Conservation (phyloP, 2,113 vertebrate genomes). For the Tragelaphus scriptus region DNA sequence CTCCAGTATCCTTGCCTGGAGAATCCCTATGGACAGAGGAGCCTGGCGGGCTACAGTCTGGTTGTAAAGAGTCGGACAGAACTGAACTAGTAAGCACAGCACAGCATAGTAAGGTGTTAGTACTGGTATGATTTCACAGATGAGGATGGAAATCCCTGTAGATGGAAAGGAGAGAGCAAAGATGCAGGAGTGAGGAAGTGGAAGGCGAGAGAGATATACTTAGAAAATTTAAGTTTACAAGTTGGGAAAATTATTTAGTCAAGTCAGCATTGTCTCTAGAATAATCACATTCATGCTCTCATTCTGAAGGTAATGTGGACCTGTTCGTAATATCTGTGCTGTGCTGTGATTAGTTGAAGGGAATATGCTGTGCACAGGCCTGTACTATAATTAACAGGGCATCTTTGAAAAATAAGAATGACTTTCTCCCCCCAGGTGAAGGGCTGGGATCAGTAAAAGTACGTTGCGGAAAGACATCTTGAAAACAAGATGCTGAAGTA, state of each 20-base stretch:
- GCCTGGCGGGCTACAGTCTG: neutral
- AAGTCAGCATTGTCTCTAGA: neutral
- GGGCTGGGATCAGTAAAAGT: neutral
- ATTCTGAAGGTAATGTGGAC: neutral
- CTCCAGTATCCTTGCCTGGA: neutral
- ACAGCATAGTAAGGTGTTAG: neutral
- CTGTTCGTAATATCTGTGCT: neutral
- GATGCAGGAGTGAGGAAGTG: neutral
- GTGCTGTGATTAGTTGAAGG: neutral
- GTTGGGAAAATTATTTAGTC: neutral
- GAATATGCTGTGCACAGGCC: neutral
- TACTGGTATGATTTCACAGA: neutral
- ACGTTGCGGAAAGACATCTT: neutral
- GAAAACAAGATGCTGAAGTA: neutral
- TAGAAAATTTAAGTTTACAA: neutral
- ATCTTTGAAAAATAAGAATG: neutral
- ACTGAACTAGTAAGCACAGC: neutral
- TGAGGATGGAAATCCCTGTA: neutral
- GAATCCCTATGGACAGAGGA: neutral
- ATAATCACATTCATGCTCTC: neutral
- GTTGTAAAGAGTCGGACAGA: fast-evolving
- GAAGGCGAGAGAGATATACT: neutral
- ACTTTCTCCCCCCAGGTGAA: fast-evolving
- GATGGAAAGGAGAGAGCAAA: neutral
- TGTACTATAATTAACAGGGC: neutral